Conservation (phyloP, 2,888 invertebrate genomes). For the Clistopyga incitator region DNA sequence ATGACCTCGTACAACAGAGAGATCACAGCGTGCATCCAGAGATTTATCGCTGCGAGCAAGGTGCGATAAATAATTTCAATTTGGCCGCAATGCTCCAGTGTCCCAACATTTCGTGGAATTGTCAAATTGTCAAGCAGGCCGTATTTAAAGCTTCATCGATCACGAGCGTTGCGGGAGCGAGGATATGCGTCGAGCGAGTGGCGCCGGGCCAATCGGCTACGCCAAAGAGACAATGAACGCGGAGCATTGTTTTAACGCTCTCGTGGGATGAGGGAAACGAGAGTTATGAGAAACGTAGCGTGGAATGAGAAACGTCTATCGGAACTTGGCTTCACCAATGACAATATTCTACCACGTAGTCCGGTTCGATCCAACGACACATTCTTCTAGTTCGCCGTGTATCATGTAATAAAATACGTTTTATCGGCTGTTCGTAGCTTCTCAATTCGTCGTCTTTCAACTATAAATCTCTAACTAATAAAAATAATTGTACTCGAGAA, state of each 20-base stretch:
- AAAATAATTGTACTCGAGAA: slow-evolving; percentile 21
- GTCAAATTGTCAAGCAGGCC: slow-evolving; percentile 38
- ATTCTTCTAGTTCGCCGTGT: background rate
- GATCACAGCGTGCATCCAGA: background rate
- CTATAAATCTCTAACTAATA: slow-evolving; percentile 17
- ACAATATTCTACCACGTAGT: slow-evolving; percentile 10
- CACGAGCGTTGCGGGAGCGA: slow-evolving; percentile 24
- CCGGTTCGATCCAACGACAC: slow-evolving; percentile 11
- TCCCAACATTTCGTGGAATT: slow-evolving; percentile 32
- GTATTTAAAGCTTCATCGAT: slow-evolving; percentile 57
- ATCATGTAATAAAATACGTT: slow-evolving; percentile 34
- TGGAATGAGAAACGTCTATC: slow-evolving; percentile 50
- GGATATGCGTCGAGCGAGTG: slow-evolving; percentile 31
- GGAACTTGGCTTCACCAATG: slow-evolving; percentile 36
- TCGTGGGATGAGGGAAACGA: background rate
- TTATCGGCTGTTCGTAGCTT: slow-evolving; percentile 23
- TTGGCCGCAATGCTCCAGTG: background rate
- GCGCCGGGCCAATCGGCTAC: slow-evolving; percentile 44
- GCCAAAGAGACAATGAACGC: slow-evolving; percentile 52
- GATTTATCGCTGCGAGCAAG: background rate
- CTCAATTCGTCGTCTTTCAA: slow-evolving; percentile 34
- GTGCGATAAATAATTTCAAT: slow-evolving; percentile 53
- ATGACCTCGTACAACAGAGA: slow-evolving; percentile 29
- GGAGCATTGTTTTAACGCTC: slow-evolving; percentile 19
- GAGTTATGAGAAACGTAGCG: slow-evolving; percentile 34